phyloP scores from a whole-genome alignment of 2,888 invertebrate species.

The Corbicula japonica region DNA sequence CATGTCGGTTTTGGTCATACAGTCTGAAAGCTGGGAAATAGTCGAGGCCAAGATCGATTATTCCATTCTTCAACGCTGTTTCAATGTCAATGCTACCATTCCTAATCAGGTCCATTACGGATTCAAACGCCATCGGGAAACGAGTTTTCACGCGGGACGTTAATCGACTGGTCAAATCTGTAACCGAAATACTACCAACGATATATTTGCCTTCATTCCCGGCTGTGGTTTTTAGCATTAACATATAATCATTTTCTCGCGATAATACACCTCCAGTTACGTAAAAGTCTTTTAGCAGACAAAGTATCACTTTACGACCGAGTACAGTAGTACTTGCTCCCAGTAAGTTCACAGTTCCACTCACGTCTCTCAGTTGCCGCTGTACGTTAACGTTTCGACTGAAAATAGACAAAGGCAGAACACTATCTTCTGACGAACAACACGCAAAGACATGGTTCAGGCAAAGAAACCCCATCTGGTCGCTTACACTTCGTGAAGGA shows the following conservation, averaged over 20 bases:
- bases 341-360: not conserved
- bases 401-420: not conserved
- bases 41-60: not conserved
- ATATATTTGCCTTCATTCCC: too few relatives aligned
- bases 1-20: constrained; percentile 3
- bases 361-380: not conserved
- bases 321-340: too few relatives aligned
- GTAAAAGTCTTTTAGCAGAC: too few relatives aligned
- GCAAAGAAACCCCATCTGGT: constrained; percentile 10
- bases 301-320: too few relatives aligned
- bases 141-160: not conserved
- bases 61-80: not conserved
- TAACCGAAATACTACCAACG: not conserved
- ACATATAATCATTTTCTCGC: too few relatives aligned
- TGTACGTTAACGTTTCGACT: not conserved
- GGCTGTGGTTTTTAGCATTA: too few relatives aligned
- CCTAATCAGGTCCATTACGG: not conserved
- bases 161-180: not conserved
- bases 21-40: constrained; percentile 8
- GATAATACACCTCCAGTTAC: too few relatives aligned
- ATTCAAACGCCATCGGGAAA: not conserved
- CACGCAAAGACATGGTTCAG: constrained; percentile 3
- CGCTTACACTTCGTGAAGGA: constrained; percentile 10
- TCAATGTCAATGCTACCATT: not conserved
- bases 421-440: constrained; percentile 3